phyloP scores from a whole-genome alignment of 2,113 vertebrate genomes.

The Hoplias malabaricus region DNA sequence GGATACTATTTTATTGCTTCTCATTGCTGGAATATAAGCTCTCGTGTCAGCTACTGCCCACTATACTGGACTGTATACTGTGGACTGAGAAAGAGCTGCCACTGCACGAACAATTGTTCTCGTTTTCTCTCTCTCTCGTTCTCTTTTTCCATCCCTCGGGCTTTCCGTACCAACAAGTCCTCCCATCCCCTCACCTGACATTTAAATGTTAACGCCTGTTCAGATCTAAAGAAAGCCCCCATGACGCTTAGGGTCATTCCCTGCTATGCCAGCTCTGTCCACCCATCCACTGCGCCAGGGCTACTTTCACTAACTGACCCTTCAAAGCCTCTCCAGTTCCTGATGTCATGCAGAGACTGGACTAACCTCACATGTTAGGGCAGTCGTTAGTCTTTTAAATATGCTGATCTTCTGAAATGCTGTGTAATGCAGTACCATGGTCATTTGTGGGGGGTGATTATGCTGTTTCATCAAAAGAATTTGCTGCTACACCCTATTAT shows the following conservation, averaged over 20 bases:
- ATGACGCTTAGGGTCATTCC: constrained; percentile 54
- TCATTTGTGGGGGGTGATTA: too few species aligned
- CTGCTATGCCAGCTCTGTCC: constrained; percentile 32
- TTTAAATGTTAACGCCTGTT: constrained; percentile 68
- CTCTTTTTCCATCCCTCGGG: constrained; percentile 26
- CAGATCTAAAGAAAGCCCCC: constrained; percentile 53
- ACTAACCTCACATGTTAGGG: background rate
- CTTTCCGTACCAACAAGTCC: constrained; percentile 55
- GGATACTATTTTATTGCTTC: background rate
- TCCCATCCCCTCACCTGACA: constrained; percentile 59
- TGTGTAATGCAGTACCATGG: too few species aligned
- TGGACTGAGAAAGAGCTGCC: background rate
- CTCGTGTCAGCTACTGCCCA: background rate
- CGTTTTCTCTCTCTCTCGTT: background rate
- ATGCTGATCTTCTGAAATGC: too few species aligned
- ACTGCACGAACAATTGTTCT: background rate
- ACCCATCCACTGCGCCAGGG: background rate
- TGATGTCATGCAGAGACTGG: background rate
- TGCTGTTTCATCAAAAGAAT: too few species aligned
- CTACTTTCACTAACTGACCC: constrained; percentile 10
- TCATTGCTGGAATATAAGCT: background rate
- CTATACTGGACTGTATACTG: background rate
- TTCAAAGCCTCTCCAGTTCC: constrained; percentile 26
- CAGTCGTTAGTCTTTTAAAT: too few species aligned
- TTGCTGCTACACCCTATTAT: too few species aligned